These are phyloP conservation scores for Polyodon spathula DNA, from an alignment of 2,113 vertebrate genomes.

Conservation along the genomic window DNA sequence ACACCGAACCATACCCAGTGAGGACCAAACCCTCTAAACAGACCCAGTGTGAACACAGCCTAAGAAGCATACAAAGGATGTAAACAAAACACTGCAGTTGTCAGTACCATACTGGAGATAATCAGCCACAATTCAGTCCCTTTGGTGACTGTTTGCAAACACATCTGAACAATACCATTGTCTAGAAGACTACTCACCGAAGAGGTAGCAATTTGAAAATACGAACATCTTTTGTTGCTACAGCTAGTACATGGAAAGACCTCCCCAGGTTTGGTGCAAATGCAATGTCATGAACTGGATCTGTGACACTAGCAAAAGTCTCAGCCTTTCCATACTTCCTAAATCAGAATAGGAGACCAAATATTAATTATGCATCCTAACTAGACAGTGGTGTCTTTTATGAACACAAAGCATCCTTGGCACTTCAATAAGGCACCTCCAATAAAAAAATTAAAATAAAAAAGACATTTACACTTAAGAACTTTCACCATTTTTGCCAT, in stretches of 20 bases:
- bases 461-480: no score
- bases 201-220: slow-evolving; percentile 91
- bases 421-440: no score
- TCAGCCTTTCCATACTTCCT: slow-evolving; percentile 96
- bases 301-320: slow-evolving; percentile 86
- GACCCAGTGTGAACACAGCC: no score
- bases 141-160: no score
- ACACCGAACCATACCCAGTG: no score
- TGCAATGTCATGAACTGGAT: slow-evolving; percentile 88
- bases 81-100: no score
- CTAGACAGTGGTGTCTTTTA: background rate
- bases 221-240: slow-evolving; percentile 92
- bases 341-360: slow-evolving; percentile 9
- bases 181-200: slow-evolving; percentile 56
- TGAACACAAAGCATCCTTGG: background rate
- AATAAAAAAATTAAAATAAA: background rate
- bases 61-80: no score
- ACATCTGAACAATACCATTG: no score
- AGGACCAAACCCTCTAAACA: no score
- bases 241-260: slow-evolving; percentile 90
- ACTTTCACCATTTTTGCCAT: no score
- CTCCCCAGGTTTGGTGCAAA: slow-evolving; percentile 96
- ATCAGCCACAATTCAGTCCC: no score
- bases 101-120: no score
- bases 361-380: background rate